A percentile compares a stretch with the other conserved stretches of the same genome.
Conservation (phyloP, 2,113 vertebrate species). For the Illadopsis cleaveri region DNA sequence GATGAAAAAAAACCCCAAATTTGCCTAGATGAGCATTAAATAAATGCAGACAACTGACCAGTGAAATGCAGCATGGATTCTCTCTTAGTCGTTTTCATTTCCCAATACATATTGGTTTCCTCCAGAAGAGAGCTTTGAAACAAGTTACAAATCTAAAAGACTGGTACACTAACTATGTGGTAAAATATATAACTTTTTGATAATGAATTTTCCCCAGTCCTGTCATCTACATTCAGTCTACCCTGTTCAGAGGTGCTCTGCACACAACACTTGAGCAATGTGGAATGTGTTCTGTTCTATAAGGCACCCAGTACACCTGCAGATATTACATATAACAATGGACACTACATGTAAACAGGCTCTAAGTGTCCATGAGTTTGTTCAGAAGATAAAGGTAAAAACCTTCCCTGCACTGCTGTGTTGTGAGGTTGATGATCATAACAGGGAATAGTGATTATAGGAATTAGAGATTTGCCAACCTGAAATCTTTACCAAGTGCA, state of each 20-base stretch:
- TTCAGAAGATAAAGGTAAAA: not conserved
- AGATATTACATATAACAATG: fast-evolving
- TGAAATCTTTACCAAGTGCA: not conserved
- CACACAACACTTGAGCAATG: not conserved
- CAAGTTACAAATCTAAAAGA: not conserved
- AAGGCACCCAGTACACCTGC: not conserved
- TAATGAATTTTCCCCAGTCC: not conserved
- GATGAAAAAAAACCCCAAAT: not conserved
- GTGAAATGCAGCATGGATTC: not conserved
- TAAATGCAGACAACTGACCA: not conserved
- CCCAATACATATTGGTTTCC: not conserved
- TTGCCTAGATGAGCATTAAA: not conserved
- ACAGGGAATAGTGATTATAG: not conserved
- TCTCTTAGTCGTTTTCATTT: not conserved
- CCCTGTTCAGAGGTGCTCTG: not conserved
- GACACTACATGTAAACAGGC: fast-evolving
- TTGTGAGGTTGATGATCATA: not conserved
- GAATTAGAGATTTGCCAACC: not conserved
- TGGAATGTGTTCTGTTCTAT: not conserved
- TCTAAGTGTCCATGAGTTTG: not conserved
- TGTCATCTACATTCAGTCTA: not conserved
- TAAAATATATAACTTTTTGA: not conserved
- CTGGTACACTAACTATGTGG: fast-evolving
- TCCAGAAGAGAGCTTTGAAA: not conserved
- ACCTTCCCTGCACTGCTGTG: not conserved